A percentile compares a stretch with the other conserved stretches of the same genome.
phyloP scores from a whole-genome alignment of 2,888 invertebrate species.

The Prosapia bicincta region DNA sequence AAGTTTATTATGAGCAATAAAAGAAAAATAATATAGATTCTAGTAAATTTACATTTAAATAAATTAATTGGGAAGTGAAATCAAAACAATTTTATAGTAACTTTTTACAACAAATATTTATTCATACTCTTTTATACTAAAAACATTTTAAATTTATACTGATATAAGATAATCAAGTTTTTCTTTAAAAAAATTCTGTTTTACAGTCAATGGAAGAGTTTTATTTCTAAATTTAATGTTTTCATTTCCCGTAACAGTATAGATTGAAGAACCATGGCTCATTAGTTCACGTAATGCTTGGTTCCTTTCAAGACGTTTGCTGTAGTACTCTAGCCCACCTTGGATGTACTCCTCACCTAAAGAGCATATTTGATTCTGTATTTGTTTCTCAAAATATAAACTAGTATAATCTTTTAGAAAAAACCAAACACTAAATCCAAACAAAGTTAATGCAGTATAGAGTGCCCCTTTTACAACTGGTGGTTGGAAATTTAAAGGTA shows the following conservation, averaged over 20 bases:
- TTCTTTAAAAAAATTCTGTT: neutral
- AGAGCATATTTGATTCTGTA: conserved; percentile 60
- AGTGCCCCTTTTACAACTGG: conserved; percentile 44
- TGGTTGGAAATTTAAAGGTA: neutral
- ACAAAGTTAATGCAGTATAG: conserved; percentile 56
- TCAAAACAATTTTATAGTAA: too few species aligned
- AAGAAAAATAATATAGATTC: too few species aligned
- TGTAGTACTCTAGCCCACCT: conserved; percentile 74
- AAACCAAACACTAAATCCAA: conserved; percentile 59
- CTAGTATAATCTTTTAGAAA: conserved; percentile 63
- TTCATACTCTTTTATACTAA: too few species aligned
- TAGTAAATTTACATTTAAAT: too few species aligned
- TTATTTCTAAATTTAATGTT: neutral
- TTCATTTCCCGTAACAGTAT: neutral
- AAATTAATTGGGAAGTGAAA: too few species aligned
- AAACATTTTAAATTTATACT: too few species aligned
- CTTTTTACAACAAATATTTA: too few species aligned
- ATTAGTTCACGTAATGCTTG: neutral
- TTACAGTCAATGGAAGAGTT: neutral
- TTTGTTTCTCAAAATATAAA: conserved; percentile 57
- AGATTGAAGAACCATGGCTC: neutral
- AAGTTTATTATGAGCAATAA: too few species aligned
- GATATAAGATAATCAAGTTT: too few species aligned
- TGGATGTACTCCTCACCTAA: conserved; percentile 60
- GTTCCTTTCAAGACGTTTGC: conserved; percentile 48